phyloP scores from a whole-genome alignment of 2,888 invertebrate genomes.

The Pyrrhosoma nymphula region DNA sequence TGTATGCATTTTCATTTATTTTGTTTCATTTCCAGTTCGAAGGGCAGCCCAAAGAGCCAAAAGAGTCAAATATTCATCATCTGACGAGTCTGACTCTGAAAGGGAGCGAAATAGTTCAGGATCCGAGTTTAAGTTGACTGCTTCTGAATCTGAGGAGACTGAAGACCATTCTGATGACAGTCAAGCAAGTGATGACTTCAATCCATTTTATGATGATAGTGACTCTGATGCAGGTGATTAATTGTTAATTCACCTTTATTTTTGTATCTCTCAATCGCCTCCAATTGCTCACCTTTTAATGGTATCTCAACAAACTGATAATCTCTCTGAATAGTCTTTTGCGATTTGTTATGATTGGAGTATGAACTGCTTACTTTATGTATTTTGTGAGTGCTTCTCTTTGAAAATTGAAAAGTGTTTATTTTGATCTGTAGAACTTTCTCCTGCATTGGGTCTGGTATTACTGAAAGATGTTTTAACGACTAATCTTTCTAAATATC shows the following conservation, averaged over 20 bases:
- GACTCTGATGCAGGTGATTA: slow-evolving; percentile 88
- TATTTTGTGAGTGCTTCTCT: no score
- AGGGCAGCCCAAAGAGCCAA: slow-evolving; percentile 83
- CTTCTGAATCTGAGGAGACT: slow-evolving; percentile 74
- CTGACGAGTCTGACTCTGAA: slow-evolving; percentile 83
- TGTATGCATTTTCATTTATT: neutral
- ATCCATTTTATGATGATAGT: slow-evolving; percentile 93
- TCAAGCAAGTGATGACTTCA: slow-evolving; percentile 90
- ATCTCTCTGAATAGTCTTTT: no score
- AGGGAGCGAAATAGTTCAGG: slow-evolving; percentile 79
- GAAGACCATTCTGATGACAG: slow-evolving; percentile 80
- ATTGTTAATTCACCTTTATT: neutral
- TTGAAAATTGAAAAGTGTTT: no score
- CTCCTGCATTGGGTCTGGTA: no score
- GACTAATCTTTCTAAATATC: no score
- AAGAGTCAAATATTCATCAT: slow-evolving; percentile 79
- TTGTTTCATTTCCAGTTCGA: slow-evolving; percentile 76
- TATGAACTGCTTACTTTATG: no score
- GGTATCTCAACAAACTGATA: no score
- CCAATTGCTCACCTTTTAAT: no score
- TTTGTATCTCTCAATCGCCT: no score
- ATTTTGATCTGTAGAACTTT: no score
- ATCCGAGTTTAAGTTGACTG: slow-evolving; percentile 79
- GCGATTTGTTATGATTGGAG: no score
- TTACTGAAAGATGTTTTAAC: no score